Evolutionary conservation across 2,113 vertebrate genomes (phyloP).

Genomic region (Isurus oxyrinchus): DNA sequence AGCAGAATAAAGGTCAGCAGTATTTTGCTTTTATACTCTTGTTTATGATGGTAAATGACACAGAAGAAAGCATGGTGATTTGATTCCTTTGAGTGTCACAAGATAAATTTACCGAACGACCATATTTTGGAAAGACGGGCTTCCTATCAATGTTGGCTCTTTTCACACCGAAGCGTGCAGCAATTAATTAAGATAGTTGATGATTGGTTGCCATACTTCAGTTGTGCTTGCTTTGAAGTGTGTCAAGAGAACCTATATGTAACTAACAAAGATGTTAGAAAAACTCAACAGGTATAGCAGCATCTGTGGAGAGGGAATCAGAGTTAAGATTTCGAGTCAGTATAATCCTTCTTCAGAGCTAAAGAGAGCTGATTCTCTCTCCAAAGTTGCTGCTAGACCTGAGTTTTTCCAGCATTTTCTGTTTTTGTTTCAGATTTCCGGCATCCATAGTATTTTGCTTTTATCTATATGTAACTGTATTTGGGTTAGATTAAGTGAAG

Average conservation of each 20-base stretch:
- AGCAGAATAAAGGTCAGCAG: too few species aligned
- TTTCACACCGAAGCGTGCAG: background rate
- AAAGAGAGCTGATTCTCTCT: too few species aligned
- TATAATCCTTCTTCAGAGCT: too few species aligned
- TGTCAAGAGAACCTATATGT: background rate
- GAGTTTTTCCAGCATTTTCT: too few species aligned
- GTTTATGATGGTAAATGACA: too few species aligned
- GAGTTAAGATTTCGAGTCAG: too few species aligned
- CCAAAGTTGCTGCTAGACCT: too few species aligned
- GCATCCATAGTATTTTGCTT: too few species aligned
- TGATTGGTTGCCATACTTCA: background rate
- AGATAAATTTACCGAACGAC: background rate
- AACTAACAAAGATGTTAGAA: background rate
- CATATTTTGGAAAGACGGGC: background rate
- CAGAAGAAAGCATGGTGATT: background rate
- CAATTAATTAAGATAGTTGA: background rate
- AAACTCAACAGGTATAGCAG: too few species aligned
- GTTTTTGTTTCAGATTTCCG: too few species aligned
- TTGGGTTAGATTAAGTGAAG: background rate
- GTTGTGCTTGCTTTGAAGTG: background rate
- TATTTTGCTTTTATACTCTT: too few species aligned
- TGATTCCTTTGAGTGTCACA: background rate
- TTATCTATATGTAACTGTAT: background rate
- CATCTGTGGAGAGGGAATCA: too few species aligned
- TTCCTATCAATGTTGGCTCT: background rate